Evolutionary conservation across 1,140 invertebrate genomes (phyloP), one percentile per base, ranked within the genome.

Genomic region (Scylla paramamosain): DNA sequence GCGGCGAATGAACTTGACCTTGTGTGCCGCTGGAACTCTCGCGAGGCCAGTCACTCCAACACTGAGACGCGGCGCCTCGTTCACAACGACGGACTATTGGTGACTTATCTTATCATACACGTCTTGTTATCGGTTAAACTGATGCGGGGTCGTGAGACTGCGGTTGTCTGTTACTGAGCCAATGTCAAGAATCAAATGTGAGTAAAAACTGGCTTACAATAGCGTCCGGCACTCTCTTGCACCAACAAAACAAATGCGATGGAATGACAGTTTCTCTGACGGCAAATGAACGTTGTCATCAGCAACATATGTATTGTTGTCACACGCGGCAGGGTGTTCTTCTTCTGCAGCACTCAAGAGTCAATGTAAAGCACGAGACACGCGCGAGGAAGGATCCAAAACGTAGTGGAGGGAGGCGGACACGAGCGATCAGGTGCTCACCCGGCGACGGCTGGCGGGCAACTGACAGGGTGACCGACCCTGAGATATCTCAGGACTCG

Each of bases 381-480:
- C 86, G 86, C 16, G 28, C 12, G 67, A 77, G 4, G 25, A 12
- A 77, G 8, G 67, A 77, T 77, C n/a, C 67, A n/a, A 77, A 67
- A 90, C 25, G 52, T 45, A 52, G 86, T 25, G 52, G 32, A 6
- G 32, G 16, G 59, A 29, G 29, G 6, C 46, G 87, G 14, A 88
- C 86, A 59, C 28, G 32, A 93, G 32, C 87, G 87, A 28, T 67
- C 28, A 32, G 29, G 45, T 32, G 32, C 32, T 90, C 28, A 82
- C 93, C 25, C 82, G 28, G 84, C 94, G 94, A 88, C 94, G 90
- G 52, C 32, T 91, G 91, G 94, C 89, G 94, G 89, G 83, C 94
- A 92, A 95, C 94, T 95, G 94, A 83, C 94, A 86, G 93, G 91
- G 94, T 95, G 94, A 95, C 93, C 93, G 94, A 59, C 90, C 32